Conservation (phyloP, 2,113 vertebrate species). For the Poeciliopsis turrubarensis region DNA sequence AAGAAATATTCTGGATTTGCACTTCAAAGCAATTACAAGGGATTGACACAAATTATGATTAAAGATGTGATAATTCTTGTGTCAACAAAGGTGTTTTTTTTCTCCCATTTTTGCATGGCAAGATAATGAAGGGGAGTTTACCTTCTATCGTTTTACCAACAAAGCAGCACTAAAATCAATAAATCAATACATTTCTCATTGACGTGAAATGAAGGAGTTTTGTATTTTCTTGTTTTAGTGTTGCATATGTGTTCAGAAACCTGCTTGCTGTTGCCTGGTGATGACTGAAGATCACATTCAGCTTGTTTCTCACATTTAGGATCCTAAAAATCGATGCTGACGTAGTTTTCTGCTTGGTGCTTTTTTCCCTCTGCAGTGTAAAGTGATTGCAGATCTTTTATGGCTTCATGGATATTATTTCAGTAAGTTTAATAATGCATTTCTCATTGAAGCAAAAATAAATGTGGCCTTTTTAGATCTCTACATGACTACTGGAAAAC, state of each 20-base stretch:
- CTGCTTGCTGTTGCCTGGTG: slow-evolving; percentile 14
- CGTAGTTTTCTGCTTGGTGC: neutral
- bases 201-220: neutral
- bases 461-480: neutral
- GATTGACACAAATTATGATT: too few species aligned
- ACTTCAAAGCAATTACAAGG: too few species aligned
- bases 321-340: neutral
- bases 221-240: neutral
- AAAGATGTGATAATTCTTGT: too few species aligned
- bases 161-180: too few species aligned
- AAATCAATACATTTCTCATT: too few species aligned
- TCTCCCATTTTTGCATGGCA: too few species aligned
- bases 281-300: neutral
- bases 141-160: too few species aligned
- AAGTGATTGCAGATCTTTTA: neutral
- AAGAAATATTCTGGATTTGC: too few species aligned
- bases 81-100: too few species aligned
- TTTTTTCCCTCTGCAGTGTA: neutral
- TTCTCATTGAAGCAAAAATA: neutral
- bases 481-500: too few species aligned
- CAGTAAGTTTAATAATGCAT: neutral
- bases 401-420: neutral
- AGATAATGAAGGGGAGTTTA: too few species aligned
- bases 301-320: neutral
- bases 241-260: slow-evolving; percentile 1